Evolutionary conservation across 2,797 vertebrate genomes (phyloP).

Genomic region (Taenioides sp.): DNA sequence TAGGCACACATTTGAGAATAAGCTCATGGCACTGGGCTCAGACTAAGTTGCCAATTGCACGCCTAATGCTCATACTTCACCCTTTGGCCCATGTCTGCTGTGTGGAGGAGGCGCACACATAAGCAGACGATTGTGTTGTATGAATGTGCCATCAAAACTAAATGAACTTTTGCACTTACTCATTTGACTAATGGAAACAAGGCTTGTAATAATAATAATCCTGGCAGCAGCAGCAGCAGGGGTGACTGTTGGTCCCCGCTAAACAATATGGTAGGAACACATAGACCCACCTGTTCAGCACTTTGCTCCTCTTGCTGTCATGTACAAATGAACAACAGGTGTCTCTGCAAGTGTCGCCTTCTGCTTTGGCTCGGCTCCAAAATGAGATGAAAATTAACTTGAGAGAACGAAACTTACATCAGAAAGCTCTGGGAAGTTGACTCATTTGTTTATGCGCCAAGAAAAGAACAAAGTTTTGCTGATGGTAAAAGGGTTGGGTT

Average conservation of each 20-base stretch:
- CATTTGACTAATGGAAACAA: slow-evolving; percentile 39
- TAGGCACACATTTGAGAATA: slow-evolving; percentile 10
- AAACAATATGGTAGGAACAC: slow-evolving; percentile 49
- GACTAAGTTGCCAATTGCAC: slow-evolving; percentile 23
- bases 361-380: slow-evolving; percentile 38
- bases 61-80: slow-evolving; percentile 24
- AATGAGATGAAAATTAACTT: slow-evolving; percentile 14
- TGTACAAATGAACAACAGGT: slow-evolving; percentile 62
- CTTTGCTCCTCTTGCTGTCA: slow-evolving; percentile 29
- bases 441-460: not conserved
- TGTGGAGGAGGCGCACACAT: not conserved
- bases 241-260: slow-evolving; percentile 38
- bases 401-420: slow-evolving; percentile 10
- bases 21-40: slow-evolving; percentile 15
- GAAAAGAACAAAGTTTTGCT: not conserved
- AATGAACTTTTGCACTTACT: slow-evolving; percentile 36
- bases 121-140: not conserved
- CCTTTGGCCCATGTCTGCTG: not conserved
- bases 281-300: slow-evolving; percentile 53
- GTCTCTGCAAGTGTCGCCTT: slow-evolving; percentile 27
- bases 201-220: slow-evolving; percentile 35
- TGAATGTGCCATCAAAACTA: not conserved
- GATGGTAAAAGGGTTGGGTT: not conserved
- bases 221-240: slow-evolving; percentile 41
- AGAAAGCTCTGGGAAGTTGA: slow-evolving; percentile 1